Evolutionary conservation across 2,797 vertebrate species (phyloP).

Genomic region (Botia almorhae): DNA sequence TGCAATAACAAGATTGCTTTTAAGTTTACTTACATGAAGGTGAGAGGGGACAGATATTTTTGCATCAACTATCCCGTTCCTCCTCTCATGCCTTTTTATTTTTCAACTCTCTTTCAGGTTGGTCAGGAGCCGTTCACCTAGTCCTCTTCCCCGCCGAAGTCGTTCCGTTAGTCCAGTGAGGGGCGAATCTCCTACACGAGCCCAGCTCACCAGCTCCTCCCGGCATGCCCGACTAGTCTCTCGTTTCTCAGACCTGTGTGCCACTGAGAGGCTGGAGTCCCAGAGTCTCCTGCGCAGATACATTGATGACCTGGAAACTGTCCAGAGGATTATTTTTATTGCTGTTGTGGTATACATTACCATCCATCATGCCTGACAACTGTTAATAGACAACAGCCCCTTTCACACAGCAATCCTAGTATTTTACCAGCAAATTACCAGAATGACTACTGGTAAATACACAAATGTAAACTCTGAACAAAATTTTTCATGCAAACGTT

Average conservation of each 20-base stretch:
- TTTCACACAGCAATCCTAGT: too few species aligned
- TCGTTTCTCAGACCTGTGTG: constrained; percentile 86
- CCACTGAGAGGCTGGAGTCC: constrained; percentile 86
- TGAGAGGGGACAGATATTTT: too few species aligned
- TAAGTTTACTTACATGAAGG: background rate
- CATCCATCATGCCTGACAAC: background rate
- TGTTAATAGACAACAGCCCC: background rate
- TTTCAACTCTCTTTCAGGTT: constrained; percentile 60
- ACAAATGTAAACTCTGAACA: too few species aligned
- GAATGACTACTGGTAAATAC: too few species aligned
- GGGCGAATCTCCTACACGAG: constrained; percentile 76
- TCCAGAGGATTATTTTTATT: constrained; percentile 91
- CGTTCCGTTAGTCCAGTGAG: constrained; percentile 74
- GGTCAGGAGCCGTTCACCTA: constrained; percentile 73
- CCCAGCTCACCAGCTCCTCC: constrained; percentile 79
- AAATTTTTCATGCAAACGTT: too few species aligned
- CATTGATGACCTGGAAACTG: constrained; percentile 81
- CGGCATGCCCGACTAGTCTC: constrained; percentile 85
- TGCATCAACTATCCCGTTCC: background rate
- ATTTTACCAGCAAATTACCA: too few species aligned
- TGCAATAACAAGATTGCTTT: too few species aligned
- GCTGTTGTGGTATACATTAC: constrained; percentile 81
- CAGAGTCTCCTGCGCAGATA: constrained; percentile 83
- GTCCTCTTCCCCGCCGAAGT: constrained; percentile 64
- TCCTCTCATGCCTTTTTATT: background rate